Base-by-base conservation (phyloP, 2,888 invertebrate genomes). In the Crematogaster levior region DNA sequence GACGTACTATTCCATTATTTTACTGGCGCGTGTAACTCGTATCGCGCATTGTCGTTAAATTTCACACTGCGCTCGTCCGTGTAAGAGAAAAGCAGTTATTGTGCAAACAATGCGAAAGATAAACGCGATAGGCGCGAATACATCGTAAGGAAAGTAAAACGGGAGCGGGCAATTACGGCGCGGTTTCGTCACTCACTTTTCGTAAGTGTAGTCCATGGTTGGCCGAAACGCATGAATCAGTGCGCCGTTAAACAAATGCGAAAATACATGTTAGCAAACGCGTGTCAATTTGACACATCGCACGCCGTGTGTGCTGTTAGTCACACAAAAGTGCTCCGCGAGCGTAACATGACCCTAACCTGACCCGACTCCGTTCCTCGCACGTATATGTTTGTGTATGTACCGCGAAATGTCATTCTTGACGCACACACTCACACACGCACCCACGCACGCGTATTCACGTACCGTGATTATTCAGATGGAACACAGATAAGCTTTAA, bases 201-300 rank as follows among this genome's bases (percentile, higher is more conserved):
- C 30, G 27, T 65, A 77, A 21, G 15, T 12, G 56, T 84, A 74
- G 65, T 85, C 84, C 90, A 90, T 90, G 48, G 37, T 87, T 61
- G 24, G 80, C 60, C n/a, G 27, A 43, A 12, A 70, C 46, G 46
- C 65, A 85, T 73, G 66, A 63, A 88, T 87, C 80, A 89, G 56
- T 81, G 51, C 81, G 70, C 61, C 40, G 80, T 86, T 88, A 88
- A 74, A 77, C 85, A 85, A 83, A 84, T 86, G 86, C 75, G 77
- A 88, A 88, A 43, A 60, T 40, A 56, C 91, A 91, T 92, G 85
- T 90, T 91, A 92, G 81, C 72, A 80, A 89, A 86, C 88, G 75
- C 85, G 88, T 88, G 90, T 90, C 89, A 90, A 85, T 83, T 88
- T 92, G 92, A 92, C 92, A 91, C 90, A 92, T 89, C 79, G 63